phyloP scores from a whole-genome alignment of 2,888 invertebrate genomes.

The Malacosoma neustria region DNA sequence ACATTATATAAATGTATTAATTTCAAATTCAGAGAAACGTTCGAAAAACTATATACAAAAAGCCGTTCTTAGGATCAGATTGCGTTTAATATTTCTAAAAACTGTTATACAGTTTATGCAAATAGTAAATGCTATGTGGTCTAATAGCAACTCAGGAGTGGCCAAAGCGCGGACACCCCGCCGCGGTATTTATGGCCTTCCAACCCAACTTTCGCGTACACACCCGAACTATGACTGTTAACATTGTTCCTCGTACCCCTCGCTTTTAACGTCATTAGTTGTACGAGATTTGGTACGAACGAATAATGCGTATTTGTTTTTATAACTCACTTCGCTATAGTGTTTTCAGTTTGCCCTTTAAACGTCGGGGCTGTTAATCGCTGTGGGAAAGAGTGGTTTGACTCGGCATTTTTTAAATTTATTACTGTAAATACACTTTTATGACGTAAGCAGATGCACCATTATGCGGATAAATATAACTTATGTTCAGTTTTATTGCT shows the following conservation, averaged over 20 bases:
- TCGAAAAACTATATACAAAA: no score
- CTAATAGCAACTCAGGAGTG: not conserved
- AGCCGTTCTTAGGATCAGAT: no score
- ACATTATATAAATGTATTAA: no score
- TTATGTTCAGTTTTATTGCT: constrained; percentile 3
- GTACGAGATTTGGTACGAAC: constrained; percentile 63
- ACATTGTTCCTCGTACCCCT: constrained; percentile 68
- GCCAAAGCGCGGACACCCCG: constrained; percentile 40
- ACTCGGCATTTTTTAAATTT: constrained; percentile 39
- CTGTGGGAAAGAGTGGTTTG: constrained; percentile 61
- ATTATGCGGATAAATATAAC: constrained; percentile 5
- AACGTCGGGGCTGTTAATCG: constrained; percentile 46
- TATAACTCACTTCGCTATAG: constrained; percentile 52
- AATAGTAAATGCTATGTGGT: not conserved
- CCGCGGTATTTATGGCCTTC: constrained; percentile 62
- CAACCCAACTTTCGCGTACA: constrained; percentile 64
- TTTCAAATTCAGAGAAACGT: no score
- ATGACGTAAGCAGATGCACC: constrained; percentile 31
- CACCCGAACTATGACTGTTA: constrained; percentile 65
- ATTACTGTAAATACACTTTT: constrained; percentile 37
- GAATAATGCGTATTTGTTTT: constrained; percentile 69
- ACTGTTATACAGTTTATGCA: no score
- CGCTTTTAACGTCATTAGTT: constrained; percentile 70
- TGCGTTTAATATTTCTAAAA: no score
- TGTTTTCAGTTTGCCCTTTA: constrained; percentile 54